These are phyloP conservation scores for Apis cerana DNA, from an alignment of 1,140 invertebrate genomes.

Conservation along the genomic window DNA sequence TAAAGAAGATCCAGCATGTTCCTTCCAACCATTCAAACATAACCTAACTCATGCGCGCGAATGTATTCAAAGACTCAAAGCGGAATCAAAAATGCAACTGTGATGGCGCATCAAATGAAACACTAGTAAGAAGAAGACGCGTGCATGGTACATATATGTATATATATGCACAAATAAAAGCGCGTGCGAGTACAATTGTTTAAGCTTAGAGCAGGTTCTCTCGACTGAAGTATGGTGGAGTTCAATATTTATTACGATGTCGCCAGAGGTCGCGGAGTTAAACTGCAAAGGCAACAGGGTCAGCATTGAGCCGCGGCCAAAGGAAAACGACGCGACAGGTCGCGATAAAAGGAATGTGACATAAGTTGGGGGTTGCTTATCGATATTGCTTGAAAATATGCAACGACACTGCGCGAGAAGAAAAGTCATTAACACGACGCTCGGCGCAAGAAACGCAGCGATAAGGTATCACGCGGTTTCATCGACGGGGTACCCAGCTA, in stretches of 20 bases:
- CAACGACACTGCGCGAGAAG: slow-evolving; percentile 13
- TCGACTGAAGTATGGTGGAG: background rate
- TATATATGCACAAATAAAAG: slow-evolving; percentile 5
- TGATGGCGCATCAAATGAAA: background rate
- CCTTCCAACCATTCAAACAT: background rate
- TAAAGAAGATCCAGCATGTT: background rate
- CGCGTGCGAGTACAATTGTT: slow-evolving; percentile 6
- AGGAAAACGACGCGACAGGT: background rate
- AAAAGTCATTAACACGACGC: slow-evolving; percentile 49
- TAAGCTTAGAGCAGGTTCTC: slow-evolving; percentile 5
- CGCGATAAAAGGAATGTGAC: slow-evolving; percentile 33
- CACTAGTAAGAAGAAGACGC: background rate
- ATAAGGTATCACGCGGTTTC: slow-evolving; percentile 40
- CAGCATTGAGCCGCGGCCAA: background rate
- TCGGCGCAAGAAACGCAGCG: slow-evolving; percentile 19
- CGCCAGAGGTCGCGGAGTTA: slow-evolving; percentile 41
- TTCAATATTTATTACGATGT: slow-evolving; percentile 56
- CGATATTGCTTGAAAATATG: slow-evolving; percentile 43
- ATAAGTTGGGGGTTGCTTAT: slow-evolving; percentile 32
- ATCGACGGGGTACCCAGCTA: slow-evolving; percentile 1
- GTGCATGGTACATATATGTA: background rate
- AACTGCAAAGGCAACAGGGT: slow-evolving; percentile 20
- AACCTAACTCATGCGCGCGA: background rate
- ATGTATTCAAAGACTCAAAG: background rate
- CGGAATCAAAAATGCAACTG: background rate